Percentiles rank a stretch among this genome's conserved stretches.
Evolutionary conservation across 37 sponge, comb jelly and placozoan genomes (phyloP).

Genomic region (Beroe ovata): DNA sequence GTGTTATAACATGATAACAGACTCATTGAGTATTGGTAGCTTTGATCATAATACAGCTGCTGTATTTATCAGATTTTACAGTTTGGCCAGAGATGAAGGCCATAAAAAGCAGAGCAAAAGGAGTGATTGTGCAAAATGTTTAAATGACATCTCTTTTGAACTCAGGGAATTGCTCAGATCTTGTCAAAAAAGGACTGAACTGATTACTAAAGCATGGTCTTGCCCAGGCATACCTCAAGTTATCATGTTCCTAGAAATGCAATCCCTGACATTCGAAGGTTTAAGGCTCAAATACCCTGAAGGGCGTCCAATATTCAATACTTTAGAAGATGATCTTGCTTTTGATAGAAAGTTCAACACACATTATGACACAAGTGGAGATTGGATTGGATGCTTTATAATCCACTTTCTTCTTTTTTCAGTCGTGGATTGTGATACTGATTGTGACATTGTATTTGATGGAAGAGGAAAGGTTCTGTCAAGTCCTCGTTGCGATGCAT

Average conservation of each 20-base stretch:
- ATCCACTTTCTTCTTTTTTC: not conserved
- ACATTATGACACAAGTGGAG: slow-evolving; percentile 3
- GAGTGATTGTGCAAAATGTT: not conserved
- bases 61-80: not conserved
- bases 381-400: not conserved
- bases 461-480: not conserved
- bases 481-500: not conserved
- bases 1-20: not conserved
- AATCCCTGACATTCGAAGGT: not conserved
- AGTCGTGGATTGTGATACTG: not conserved
- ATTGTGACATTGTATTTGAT: not conserved
- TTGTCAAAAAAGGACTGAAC: not conserved
- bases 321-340: not conserved
- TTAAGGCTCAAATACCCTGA: not conserved
- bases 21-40: not conserved
- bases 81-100: not conserved
- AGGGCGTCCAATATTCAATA: not conserved
- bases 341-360: not conserved
- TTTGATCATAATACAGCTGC: slow-evolving; percentile 40
- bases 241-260: not conserved
- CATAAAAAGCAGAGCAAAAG: not conserved
- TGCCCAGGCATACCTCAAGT: not conserved
- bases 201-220: not conserved
- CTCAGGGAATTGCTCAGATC: not conserved
- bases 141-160: not conserved